These are phyloP conservation scores for Dasysyrphus albostriatus DNA, from an alignment of 2,888 invertebrate genomes.

Conservation along the genomic window DNA sequence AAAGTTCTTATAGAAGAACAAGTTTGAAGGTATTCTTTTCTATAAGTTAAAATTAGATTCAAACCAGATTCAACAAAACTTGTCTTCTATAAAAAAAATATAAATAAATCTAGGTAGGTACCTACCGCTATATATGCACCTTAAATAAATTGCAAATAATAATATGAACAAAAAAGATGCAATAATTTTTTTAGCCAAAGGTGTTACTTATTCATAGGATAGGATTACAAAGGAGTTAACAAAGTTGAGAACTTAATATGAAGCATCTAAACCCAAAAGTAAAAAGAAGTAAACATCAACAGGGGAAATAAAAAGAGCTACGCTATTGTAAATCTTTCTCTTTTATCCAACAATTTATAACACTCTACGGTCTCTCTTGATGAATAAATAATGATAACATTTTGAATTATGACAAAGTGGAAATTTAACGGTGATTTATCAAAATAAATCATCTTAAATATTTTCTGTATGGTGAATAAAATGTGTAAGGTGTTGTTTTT, in stretches of 20 bases:
- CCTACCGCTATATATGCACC: neutral
- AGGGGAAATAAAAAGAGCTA: neutral
- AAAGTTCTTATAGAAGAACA: conserved; percentile 2
- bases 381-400: neutral
- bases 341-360: neutral
- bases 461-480: too few relatives aligned
- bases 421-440: neutral
- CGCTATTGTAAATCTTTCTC: neutral
- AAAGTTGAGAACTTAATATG: too few relatives aligned
- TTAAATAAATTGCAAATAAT: neutral
- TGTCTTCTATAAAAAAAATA: neutral
- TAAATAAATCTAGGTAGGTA: neutral
- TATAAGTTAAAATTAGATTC: neutral
- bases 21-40: conserved; percentile 14
- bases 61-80: conserved; percentile 13
- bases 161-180: neutral
- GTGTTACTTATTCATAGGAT: too few relatives aligned
- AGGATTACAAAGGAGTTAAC: too few relatives aligned
- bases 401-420: neutral
- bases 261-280: neutral
- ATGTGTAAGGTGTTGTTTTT: too few relatives aligned
- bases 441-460: neutral
- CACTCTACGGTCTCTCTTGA: neutral
- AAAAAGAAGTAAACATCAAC: neutral
- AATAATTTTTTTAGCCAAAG: neutral